These are phyloP conservation scores for Petrophora chlorosata DNA, from an alignment of 2,888 invertebrate genomes.

Conservation along the genomic window DNA sequence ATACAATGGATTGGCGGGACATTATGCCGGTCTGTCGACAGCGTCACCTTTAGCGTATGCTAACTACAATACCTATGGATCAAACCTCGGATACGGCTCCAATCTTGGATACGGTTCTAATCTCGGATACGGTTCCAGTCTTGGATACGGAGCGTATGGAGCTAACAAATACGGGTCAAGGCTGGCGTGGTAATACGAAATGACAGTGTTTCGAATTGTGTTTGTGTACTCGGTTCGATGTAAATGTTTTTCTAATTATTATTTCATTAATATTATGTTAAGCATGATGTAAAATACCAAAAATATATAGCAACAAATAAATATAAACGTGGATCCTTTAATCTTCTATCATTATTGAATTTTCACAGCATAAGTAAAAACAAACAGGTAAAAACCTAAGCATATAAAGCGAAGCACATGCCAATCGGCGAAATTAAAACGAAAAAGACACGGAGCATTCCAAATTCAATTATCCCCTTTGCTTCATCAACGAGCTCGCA, in stretches of 20 bases:
- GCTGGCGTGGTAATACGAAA: constrained; percentile 7
- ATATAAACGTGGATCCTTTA: no score
- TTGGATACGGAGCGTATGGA: constrained; percentile 18
- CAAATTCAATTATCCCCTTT: no score
- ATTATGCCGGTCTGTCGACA: constrained; percentile 7
- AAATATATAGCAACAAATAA: background rate
- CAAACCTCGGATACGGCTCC: constrained; percentile 15
- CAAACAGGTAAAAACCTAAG: no score
- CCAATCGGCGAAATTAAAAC: no score
- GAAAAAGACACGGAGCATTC: no score
- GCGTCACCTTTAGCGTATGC: constrained; percentile 9
- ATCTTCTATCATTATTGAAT: no score
- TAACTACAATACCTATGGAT: constrained; percentile 16
- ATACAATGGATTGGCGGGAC: constrained; percentile 9
- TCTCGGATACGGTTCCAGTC: constrained; percentile 20
- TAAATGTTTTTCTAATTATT: no score
- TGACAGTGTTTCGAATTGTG: background rate
- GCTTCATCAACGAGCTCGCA: no score
- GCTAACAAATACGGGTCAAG: constrained; percentile 16
- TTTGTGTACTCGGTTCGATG: no score
- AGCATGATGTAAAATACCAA: background rate
- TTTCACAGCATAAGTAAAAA: no score
- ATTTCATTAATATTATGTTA: background rate
- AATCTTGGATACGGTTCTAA: constrained; percentile 20
- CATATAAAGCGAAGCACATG: no score